Evolutionary conservation across 2,888 invertebrate species (phyloP), one percentile per base, ranked within the genome.

Genomic region (Drosophila mimica): DNA sequence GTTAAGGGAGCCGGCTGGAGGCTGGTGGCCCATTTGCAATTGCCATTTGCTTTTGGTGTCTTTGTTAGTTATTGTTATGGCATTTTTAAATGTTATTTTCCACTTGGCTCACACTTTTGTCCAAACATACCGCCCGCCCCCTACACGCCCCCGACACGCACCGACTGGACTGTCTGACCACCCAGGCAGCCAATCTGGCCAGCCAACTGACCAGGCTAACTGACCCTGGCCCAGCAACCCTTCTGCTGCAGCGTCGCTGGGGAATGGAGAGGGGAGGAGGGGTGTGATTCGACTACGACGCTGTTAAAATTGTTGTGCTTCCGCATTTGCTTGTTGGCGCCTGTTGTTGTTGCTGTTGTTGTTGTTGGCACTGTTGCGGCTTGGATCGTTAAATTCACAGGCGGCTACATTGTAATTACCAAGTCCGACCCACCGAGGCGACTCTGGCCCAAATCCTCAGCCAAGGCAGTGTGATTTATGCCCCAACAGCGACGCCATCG

Each of bases 21-120:
- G 76, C 70, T 38, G 54, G n/a, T 76, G 79, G 76, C 70, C 72
- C 89, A 71, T 74, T 74, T 62, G 74, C 69, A 59, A 69, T 87
- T 84, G 88, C 84, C 89, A 89, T 84, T 89, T 89, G 86, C 88
- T 86, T 83, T 85, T 90, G 83, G 83, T 90, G 89, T 88, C 87
- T 90, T 88, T 90, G 90, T 88, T 88, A 88, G 90, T 88, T 88
- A 88, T 89, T 90, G 88, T 90, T 90, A 88, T 88, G 84, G 89
- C 89, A 75, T 81, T 82, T 88, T 88, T 88, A 90, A 88, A 90
- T 88, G 91, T 89, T 89, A 89, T 88, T 90, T 88, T 90, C 89
- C 88, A 88, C 90, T 90, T 87, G 90, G 84, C 87, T 87, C 87
- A 86, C 89, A 90, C 89, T 87, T 86, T 79, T 83, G 87, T 90